Conservation (phyloP, 2,797 vertebrate genomes). For the Agapornis canus region DNA sequence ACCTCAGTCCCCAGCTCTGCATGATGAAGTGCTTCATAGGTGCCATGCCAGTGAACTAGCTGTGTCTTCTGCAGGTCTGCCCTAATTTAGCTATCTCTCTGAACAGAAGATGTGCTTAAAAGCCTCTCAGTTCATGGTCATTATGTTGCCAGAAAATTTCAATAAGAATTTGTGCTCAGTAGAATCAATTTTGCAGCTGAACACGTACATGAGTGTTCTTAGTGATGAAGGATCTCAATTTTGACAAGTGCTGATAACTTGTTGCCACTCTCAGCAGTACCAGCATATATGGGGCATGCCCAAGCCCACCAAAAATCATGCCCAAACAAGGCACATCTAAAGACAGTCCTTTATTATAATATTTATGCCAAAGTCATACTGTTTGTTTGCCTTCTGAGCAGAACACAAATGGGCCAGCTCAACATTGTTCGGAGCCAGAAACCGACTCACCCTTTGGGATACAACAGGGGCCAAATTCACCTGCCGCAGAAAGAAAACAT, state of each 20-base stretch:
- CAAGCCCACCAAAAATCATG: background rate
- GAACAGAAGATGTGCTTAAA: background rate
- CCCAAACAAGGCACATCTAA: background rate
- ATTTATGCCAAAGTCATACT: background rate
- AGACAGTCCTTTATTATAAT: background rate
- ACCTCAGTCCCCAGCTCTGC: background rate
- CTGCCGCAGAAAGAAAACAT: background rate
- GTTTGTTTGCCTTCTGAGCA: background rate
- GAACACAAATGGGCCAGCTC: background rate
- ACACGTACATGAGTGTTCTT: accelerated
- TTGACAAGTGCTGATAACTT: background rate
- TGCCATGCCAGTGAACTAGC: background rate
- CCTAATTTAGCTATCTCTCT: background rate
- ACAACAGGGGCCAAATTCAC: background rate
- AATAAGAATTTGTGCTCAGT: background rate
- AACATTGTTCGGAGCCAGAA: background rate
- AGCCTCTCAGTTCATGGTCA: background rate
- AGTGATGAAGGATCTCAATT: background rate
- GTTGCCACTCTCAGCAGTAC: background rate
- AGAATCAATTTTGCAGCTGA: background rate
- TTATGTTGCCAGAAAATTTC: background rate
- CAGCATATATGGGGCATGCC: background rate
- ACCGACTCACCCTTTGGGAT: background rate
- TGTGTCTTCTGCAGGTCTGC: background rate
- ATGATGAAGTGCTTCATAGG: background rate